Conservation (phyloP, 2,113 vertebrate genomes). For the Raphicerus campestris region DNA sequence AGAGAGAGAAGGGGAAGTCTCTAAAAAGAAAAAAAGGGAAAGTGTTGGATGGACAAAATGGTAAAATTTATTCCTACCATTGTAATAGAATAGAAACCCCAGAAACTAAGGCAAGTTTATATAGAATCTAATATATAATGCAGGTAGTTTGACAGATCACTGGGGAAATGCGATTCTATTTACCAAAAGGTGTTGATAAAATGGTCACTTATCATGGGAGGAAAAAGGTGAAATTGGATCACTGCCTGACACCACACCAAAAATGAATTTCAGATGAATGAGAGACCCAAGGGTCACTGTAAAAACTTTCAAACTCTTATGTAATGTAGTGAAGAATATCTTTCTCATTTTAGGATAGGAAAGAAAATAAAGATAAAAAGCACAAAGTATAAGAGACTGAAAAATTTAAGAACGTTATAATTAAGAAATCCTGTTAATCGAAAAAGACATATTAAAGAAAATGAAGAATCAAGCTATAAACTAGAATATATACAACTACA, state of each 20-base stretch:
- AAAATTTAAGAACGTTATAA: not conserved
- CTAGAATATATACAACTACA: not conserved
- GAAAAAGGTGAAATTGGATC: not conserved
- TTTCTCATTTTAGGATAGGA: not conserved
- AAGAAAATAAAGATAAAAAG: not conserved
- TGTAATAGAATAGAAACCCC: not conserved
- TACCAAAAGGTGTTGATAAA: not conserved
- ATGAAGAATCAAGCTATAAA: not conserved
- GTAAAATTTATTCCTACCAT: not conserved
- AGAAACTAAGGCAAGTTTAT: not conserved
- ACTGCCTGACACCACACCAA: not conserved
- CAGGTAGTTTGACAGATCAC: fast-evolving
- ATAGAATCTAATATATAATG: too few relatives aligned
- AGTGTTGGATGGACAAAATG: not conserved
- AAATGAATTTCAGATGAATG: not conserved
- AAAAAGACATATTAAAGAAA: not conserved
- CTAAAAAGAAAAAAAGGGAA: not conserved
- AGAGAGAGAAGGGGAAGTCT: not conserved
- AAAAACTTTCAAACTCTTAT: not conserved
- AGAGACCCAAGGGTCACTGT: not conserved
- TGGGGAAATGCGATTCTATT: not conserved
- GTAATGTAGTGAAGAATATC: not conserved
- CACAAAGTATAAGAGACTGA: not conserved
- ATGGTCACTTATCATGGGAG: not conserved
- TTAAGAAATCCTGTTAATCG: not conserved